phyloP scores from a whole-genome alignment of 2,888 invertebrate species.

The Parelbella ahira region DNA sequence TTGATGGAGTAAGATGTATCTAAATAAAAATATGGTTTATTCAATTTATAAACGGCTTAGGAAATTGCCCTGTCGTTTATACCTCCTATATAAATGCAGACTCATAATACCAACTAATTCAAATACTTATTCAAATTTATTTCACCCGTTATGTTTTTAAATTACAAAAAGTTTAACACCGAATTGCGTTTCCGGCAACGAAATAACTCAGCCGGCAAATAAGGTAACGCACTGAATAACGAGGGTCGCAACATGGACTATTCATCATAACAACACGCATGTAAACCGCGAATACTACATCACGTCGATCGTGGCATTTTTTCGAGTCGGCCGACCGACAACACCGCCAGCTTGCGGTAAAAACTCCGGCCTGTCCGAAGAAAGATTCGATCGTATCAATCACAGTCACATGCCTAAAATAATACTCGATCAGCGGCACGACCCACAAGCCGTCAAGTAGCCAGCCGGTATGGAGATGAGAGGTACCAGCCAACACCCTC shows the following conservation, averaged over 20 bases:
- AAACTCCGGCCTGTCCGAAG: conserved; percentile 62
- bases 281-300: conserved; percentile 59
- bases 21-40: too few species aligned
- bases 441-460: conserved; percentile 44
- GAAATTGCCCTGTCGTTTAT: too few species aligned
- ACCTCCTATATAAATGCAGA: too few species aligned
- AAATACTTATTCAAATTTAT: conserved; percentile 8
- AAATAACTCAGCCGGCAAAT: conserved; percentile 35
- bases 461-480: conserved; percentile 55
- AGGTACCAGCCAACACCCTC: conserved; percentile 48
- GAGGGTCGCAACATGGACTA: conserved; percentile 50
- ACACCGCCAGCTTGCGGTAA: conserved; percentile 37
- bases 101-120: too few species aligned
- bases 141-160: conserved; percentile 6
- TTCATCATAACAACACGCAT: conserved; percentile 58
- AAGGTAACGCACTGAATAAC: conserved; percentile 46
- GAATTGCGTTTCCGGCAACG: conserved; percentile 12
- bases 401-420: conserved; percentile 74
- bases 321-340: conserved; percentile 3
- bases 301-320: conserved; percentile 42
- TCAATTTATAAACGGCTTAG: too few species aligned
- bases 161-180: conserved; percentile 11
- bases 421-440: conserved; percentile 57
- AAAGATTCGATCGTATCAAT: conserved; percentile 72
- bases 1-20: conserved; percentile 4